A percentile compares a stretch with the other conserved stretches of the same genome.
Evolutionary conservation across 2,797 vertebrate genomes (phyloP).

Genomic region (Rachycentron canadum): DNA sequence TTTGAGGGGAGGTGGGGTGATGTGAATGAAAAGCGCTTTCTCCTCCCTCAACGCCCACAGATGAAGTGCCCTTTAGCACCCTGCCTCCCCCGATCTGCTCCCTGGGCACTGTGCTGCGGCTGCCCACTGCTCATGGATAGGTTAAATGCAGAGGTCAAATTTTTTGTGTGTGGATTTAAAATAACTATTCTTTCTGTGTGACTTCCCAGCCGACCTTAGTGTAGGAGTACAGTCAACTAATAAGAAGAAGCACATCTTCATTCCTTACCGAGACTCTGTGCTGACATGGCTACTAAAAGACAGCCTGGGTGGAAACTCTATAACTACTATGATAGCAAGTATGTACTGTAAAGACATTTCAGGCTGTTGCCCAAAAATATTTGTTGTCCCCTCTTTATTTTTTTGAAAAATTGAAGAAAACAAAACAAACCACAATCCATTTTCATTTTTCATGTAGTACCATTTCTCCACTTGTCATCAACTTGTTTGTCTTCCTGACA

Average conservation of each 20-base stretch:
- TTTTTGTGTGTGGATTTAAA: background rate
- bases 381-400: background rate
- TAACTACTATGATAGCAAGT: constrained; percentile 98
- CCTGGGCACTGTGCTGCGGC: background rate
- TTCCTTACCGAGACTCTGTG: constrained; percentile 97
- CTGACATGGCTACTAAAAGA: constrained; percentile 98
- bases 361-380: constrained; percentile 4
- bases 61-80: too few species aligned
- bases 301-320: constrained; percentile 96
- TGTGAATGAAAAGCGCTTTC: too few species aligned
- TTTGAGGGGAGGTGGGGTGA: too few species aligned
- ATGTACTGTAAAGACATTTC: constrained; percentile 70
- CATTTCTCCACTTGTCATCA: background rate
- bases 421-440: background rate
- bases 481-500: constrained; percentile 57
- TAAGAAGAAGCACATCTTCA: constrained; percentile 94
- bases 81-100: background rate
- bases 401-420: constrained; percentile 4
- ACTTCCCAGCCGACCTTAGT: constrained; percentile 91
- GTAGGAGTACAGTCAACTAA: constrained; percentile 83
- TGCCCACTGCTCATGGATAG: background rate
- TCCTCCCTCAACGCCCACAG: too few species aligned
- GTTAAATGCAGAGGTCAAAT: background rate
- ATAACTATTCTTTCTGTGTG: constrained; percentile 21
- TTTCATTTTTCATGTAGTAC: background rate